These are phyloP conservation scores for Glaucomys volans DNA, from an alignment of 2,113 vertebrate genomes.

Conservation along the genomic window DNA sequence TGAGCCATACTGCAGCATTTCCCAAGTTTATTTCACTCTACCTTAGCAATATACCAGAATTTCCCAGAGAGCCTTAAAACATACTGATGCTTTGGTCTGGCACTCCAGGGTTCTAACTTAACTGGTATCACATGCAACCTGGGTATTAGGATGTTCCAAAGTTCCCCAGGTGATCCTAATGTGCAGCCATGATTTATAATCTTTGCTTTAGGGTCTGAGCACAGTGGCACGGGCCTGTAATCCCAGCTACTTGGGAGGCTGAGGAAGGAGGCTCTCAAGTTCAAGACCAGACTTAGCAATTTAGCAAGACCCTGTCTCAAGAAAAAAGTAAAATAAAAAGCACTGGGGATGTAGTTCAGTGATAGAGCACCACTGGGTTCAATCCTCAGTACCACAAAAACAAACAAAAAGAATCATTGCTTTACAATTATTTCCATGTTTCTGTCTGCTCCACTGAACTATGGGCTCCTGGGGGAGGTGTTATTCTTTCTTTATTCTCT, in stretches of 20 bases:
- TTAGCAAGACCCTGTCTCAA: not conserved
- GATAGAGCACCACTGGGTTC: no score
- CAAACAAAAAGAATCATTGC: not conserved
- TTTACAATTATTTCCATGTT: not conserved
- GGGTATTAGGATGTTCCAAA: not conserved
- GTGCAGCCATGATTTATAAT: not conserved
- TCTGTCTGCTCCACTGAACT: not conserved
- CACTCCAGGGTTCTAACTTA: not conserved
- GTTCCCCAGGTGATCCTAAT: not conserved
- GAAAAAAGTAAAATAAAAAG: not conserved
- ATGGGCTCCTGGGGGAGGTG: not conserved
- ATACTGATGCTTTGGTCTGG: not conserved
- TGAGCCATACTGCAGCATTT: not conserved
- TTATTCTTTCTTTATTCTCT: not conserved
- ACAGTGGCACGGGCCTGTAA: no score
- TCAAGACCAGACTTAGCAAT: no score
- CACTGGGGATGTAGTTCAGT: no score
- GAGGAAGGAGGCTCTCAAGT: no score
- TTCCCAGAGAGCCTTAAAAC: slow-evolving; percentile 39
- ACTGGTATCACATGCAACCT: not conserved
- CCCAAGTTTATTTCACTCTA: slow-evolving; percentile 22
- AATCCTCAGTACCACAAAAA: not conserved
- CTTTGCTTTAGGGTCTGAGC: not conserved
- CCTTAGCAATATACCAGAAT: not conserved
- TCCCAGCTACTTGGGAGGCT: no score